Percentiles rank a stretch among this genome's conserved stretches.
These are phyloP conservation scores for Temnothorax unifasciatus DNA, from an alignment of 2,888 invertebrate genomes.

Conservation along the genomic window DNA sequence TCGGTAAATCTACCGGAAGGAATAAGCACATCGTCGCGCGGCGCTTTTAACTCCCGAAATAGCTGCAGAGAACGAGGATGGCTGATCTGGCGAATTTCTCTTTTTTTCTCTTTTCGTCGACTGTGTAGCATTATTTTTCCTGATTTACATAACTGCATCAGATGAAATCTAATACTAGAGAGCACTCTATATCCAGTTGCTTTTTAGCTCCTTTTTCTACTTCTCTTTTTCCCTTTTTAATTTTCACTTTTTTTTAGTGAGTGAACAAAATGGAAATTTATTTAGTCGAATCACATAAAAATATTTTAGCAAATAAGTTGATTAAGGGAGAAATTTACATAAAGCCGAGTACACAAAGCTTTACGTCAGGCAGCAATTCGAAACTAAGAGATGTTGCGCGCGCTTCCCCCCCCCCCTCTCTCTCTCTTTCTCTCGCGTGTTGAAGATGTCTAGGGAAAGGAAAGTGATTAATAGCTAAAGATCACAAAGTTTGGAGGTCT, in stretches of 20 bases:
- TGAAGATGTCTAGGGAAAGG: background rate
- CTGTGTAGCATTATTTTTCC: background rate
- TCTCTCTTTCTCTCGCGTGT: background rate
- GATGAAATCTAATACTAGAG: constrained; percentile 13
- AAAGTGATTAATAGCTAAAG: constrained; percentile 26
- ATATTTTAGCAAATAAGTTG: background rate
- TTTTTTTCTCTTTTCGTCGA: background rate
- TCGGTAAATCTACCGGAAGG: background rate
- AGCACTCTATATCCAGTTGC: constrained; percentile 7
- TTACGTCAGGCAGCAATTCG: background rate
- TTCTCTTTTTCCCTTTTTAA: background rate
- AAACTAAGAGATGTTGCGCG: background rate
- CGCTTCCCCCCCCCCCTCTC: background rate
- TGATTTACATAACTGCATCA: constrained; percentile 12
- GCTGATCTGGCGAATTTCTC: background rate
- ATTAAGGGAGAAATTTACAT: constrained; percentile 6
- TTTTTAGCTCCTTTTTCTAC: background rate
- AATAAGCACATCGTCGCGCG: background rate
- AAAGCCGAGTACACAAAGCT: background rate
- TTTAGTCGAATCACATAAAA: constrained; percentile 19
- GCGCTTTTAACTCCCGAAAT: background rate
- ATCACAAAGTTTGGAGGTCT: background rate
- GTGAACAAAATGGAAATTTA: background rate
- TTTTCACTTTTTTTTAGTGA: background rate
- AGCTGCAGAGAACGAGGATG: background rate